phyloP scores from a whole-genome alignment of 2,888 invertebrate species.

The Leucozona laternaria region DNA sequence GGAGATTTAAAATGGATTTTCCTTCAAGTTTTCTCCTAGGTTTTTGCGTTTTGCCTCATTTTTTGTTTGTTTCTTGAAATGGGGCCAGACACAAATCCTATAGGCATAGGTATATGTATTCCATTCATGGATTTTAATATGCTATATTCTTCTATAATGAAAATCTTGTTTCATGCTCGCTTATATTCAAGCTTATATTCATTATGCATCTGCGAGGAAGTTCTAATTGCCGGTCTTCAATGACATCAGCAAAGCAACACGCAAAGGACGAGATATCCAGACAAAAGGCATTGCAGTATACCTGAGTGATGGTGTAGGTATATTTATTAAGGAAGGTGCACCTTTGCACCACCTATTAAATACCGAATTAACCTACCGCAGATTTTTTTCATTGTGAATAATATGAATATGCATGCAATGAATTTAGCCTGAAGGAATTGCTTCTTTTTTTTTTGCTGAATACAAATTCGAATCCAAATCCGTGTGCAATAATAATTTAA shows the following conservation, averaged over 20 bases:
- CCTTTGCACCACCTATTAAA: conserved; percentile 46
- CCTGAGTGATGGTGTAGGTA: neutral
- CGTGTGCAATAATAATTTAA: conserved; percentile 69
- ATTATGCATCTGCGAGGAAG: conserved; percentile 19
- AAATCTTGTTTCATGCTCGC: conserved; percentile 29
- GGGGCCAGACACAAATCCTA: conserved; percentile 55
- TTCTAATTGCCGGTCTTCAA: conserved; percentile 32
- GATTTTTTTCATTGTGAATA: conserved; percentile 23
- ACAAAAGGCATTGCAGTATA: conserved; percentile 26
- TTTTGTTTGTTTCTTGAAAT: conserved; percentile 26
- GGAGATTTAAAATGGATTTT: conserved; percentile 46
- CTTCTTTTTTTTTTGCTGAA: conserved; percentile 20
- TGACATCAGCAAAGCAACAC: conserved; percentile 10
- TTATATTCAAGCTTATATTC: conserved; percentile 34
- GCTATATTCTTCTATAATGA: conserved; percentile 22
- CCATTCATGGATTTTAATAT: conserved; percentile 40
- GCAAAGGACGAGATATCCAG: conserved; percentile 23
- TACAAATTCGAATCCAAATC: conserved; percentile 33
- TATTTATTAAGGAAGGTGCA: neutral
- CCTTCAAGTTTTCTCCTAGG: conserved; percentile 25
- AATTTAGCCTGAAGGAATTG: conserved; percentile 42
- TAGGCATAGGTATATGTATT: conserved; percentile 16
- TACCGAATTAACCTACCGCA: conserved; percentile 62
- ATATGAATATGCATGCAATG: conserved; percentile 39
- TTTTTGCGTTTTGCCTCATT: neutral